Conservation (phyloP, 1,140 invertebrate genomes). For the Atopsyche davidsoni region DNA sequence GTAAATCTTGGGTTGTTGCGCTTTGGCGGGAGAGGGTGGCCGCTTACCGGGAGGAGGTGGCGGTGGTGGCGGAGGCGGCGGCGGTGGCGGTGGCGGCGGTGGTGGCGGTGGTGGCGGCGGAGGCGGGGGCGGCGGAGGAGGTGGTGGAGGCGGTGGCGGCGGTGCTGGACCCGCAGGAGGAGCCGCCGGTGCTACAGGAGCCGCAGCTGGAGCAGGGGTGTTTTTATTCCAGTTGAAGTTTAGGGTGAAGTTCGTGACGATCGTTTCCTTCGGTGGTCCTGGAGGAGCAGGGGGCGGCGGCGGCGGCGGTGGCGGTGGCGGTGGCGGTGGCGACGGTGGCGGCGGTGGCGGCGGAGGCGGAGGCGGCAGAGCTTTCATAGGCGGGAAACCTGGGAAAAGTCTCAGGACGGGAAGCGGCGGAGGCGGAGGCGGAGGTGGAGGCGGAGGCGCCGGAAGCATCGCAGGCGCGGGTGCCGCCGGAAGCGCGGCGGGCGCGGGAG, state of each 20-base stretch:
- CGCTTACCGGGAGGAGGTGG: conserved; percentile 27
- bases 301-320: conserved; percentile 31
- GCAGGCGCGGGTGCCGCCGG: conserved; percentile 31
- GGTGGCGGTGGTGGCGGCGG: conserved; percentile 28
- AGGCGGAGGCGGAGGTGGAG: conserved; percentile 28
- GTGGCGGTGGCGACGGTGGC: conserved; percentile 23
- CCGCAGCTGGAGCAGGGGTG: conserved; percentile 17
- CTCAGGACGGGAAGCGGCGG: conserved; percentile 27
- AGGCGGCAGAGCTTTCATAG: conserved; percentile 29
- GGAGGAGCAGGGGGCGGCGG: conserved; percentile 36
- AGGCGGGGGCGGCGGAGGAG: conserved; percentile 39
- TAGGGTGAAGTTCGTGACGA: conserved; percentile 25
- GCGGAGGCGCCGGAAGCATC: conserved; percentile 31
- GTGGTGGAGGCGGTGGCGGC: conserved; percentile 40
- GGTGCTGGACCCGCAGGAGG: conserved; percentile 35
- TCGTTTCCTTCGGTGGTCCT: conserved; percentile 28
- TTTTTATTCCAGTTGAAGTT: conserved; percentile 31
- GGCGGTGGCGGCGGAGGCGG: conserved; percentile 32
- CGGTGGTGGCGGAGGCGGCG: conserved; percentile 24
- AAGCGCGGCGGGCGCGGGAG: conserved; percentile 39
- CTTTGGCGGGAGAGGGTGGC: conserved; percentile 28
- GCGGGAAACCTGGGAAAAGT: conserved; percentile 4
- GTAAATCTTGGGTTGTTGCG: conserved; percentile 40
- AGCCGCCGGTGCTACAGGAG: conserved; percentile 29
- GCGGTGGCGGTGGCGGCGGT: conserved; percentile 29